These are phyloP conservation scores for Okapia johnstoni DNA, from an alignment of 2,113 vertebrate genomes.

Conservation along the genomic window DNA sequence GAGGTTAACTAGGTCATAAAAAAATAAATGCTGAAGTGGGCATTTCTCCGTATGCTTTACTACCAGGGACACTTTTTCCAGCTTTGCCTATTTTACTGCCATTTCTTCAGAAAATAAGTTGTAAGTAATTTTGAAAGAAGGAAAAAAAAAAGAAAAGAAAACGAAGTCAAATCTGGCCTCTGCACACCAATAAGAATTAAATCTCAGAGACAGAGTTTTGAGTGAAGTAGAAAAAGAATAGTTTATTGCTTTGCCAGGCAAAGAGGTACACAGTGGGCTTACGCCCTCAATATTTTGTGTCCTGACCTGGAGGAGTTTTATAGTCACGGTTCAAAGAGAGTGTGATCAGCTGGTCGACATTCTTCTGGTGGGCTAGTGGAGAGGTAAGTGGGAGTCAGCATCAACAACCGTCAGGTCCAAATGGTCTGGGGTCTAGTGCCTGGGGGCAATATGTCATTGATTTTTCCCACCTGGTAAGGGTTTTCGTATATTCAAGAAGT, in stretches of 20 bases:
- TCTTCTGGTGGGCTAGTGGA: not conserved
- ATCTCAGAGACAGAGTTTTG: not conserved
- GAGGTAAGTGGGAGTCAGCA: not conserved
- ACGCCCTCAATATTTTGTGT: not conserved
- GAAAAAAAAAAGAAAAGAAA: constrained; percentile 37
- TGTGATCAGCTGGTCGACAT: not conserved
- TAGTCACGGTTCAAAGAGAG: not conserved
- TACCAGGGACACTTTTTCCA: constrained; percentile 46
- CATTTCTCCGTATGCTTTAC: constrained; percentile 67
- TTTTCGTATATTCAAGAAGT: not conserved
- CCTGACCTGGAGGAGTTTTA: not conserved
- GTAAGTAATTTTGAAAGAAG: constrained; percentile 58
- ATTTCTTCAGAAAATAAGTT: constrained; percentile 49
- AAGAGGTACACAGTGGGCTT: not conserved
- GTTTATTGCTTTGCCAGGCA: not conserved
- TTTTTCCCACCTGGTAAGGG: not conserved
- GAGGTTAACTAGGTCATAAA: constrained; percentile 75
- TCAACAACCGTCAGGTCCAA: not conserved
- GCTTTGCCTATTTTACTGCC: constrained; percentile 65
- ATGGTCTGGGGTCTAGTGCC: not conserved
- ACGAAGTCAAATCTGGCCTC: not conserved
- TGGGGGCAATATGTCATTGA: not conserved
- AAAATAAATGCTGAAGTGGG: constrained; percentile 68
- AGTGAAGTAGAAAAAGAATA: not conserved
- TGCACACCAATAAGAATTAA: not conserved